These are phyloP conservation scores for Antitype chi DNA, from an alignment of 2,888 invertebrate species.

Conservation along the genomic window DNA sequence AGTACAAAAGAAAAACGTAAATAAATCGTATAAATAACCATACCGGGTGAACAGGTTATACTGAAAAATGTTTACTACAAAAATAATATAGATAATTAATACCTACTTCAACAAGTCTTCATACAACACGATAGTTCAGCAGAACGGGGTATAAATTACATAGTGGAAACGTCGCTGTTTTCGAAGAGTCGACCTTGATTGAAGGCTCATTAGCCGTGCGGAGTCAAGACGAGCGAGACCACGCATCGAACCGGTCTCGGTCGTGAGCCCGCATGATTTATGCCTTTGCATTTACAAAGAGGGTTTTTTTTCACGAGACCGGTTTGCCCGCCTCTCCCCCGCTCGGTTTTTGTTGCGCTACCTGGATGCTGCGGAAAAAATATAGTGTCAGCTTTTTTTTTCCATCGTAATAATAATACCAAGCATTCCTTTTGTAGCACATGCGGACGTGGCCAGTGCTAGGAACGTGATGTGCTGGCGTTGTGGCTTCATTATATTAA, in stretches of 20 bases:
- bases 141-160: constrained; percentile 76
- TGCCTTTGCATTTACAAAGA: constrained; percentile 84
- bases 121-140: constrained; percentile 65
- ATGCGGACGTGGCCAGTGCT: constrained; percentile 86
- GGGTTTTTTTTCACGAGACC: constrained; percentile 81
- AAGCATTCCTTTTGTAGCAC: constrained; percentile 88
- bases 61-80: constrained; percentile 21
- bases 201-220: constrained; percentile 86
- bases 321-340: constrained; percentile 82
- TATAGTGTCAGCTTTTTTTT: constrained; percentile 85
- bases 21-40: constrained; percentile 35
- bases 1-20: constrained; percentile 18
- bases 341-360: constrained; percentile 84
- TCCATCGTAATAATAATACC: constrained; percentile 87
- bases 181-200: constrained; percentile 87
- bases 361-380: constrained; percentile 86
- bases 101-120: constrained; percentile 20
- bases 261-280: constrained; percentile 89
- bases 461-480: constrained; percentile 86
- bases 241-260: constrained; percentile 82
- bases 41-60: constrained; percentile 42
- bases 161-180: constrained; percentile 74
- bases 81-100: constrained; percentile 19
- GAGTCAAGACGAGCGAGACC: constrained; percentile 78
- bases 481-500: constrained; percentile 89